phyloP scores from a whole-genome alignment of 2,113 vertebrate species.

The Grammomys dolichurus region DNA sequence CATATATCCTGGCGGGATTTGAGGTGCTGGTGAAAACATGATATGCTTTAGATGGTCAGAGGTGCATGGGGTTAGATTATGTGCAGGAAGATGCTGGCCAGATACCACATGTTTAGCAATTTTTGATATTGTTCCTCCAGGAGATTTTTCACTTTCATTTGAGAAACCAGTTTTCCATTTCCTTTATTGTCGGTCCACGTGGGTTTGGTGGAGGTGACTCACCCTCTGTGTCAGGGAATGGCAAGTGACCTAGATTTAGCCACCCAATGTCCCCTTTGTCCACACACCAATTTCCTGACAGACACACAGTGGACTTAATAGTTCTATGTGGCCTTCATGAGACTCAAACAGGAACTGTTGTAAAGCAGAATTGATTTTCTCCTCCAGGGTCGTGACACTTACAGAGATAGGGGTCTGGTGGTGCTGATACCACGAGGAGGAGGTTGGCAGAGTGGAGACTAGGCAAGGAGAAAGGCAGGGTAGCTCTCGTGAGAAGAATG shows the following conservation, averaged over 20 bases:
- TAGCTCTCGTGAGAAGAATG: not conserved
- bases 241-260: not conserved
- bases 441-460: not conserved
- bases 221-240: not conserved
- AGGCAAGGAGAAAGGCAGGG: not conserved
- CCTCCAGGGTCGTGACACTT: not conserved
- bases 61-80: not conserved
- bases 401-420: not conserved
- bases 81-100: not conserved
- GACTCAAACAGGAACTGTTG: not conserved
- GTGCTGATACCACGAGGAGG: not conserved
- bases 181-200: not conserved
- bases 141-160: slow-evolving; percentile 11
- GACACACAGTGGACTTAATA: not conserved
- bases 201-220: not conserved
- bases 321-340: not conserved
- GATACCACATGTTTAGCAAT: not conserved
- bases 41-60: not conserved
- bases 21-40: not conserved
- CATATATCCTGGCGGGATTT: not conserved
- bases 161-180: not conserved
- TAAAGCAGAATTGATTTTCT: not conserved
- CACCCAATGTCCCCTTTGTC: not conserved
- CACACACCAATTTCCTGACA: not conserved
- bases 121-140: not conserved